Evolutionary conservation across 2,113 vertebrate species (phyloP).

Genomic region (human (Homo sapiens)): DNA sequence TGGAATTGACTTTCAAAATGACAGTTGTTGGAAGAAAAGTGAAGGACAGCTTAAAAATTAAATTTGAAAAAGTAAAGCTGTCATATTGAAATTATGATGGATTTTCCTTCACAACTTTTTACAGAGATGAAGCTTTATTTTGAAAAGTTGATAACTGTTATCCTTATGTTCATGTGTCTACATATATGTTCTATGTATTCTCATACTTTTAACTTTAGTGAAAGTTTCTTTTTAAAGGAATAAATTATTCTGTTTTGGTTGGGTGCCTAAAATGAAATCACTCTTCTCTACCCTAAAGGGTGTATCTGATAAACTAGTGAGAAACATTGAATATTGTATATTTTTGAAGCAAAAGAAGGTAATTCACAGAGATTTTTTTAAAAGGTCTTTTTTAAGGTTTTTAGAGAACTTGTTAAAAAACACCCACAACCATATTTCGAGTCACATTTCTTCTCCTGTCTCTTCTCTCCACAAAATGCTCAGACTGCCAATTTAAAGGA

Average conservation of each 20-base stretch:
- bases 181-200: neutral
- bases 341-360: slow-evolving; percentile 64
- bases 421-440: slow-evolving; percentile 39
- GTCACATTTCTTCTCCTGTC: neutral
- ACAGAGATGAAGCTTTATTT: neutral
- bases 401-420: slow-evolving; percentile 62
- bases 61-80: slow-evolving; percentile 20
- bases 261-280: slow-evolving; percentile 34
- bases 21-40: neutral
- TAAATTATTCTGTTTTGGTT: neutral
- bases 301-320: slow-evolving; percentile 7
- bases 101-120: neutral
- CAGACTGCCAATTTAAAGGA: slow-evolving; percentile 52
- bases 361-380: slow-evolving; percentile 34
- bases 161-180: neutral
- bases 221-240: slow-evolving; percentile 56
- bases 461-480: slow-evolving; percentile 32
- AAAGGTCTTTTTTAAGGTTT: slow-evolving; percentile 49
- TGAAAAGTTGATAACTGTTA: neutral
- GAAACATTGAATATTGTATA: slow-evolving; percentile 42
- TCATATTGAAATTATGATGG: neutral
- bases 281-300: slow-evolving; percentile 14
- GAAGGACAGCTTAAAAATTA: neutral
- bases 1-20: neutral
- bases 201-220: slow-evolving; percentile 35